A percentile compares a stretch with the other conserved stretches of the same genome.
Conservation (phyloP, 1,140 invertebrate genomes). For the Myzus persicae region DNA sequence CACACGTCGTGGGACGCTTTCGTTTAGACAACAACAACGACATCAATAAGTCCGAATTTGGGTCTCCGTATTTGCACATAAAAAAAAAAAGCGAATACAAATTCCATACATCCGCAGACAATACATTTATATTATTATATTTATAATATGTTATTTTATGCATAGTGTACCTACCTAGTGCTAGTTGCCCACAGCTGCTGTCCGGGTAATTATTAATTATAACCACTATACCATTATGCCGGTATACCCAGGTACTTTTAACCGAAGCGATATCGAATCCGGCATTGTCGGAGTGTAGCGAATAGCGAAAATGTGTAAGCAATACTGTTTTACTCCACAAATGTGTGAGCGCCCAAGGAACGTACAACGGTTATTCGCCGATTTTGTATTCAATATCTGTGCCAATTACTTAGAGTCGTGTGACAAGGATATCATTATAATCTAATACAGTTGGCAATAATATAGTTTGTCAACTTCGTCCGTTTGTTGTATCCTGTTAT, state of each 20-base stretch:
- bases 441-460: background rate
- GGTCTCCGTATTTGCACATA: background rate
- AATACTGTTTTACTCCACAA: background rate
- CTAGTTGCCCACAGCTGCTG: too few species aligned
- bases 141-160: too few species aligned
- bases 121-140: too few species aligned
- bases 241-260: too few species aligned
- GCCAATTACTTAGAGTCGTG: background rate
- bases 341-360: background rate
- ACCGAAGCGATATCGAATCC: background rate
- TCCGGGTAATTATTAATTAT: too few species aligned
- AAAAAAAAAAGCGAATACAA: background rate
- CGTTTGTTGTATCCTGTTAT: slow-evolving; percentile 1
- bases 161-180: too few species aligned
- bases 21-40: background rate
- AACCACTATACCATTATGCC: too few species aligned
- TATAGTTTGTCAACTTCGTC: background rate
- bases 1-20: background rate
- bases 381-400: background rate
- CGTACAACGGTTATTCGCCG: too few species aligned
- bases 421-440: background rate
- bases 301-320: background rate
- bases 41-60: background rate
- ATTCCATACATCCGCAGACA: background rate
- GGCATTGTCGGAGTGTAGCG: background rate